Base-by-base conservation (phyloP, 2,888 invertebrate genomes). In the Drosophila borborema region DNA sequence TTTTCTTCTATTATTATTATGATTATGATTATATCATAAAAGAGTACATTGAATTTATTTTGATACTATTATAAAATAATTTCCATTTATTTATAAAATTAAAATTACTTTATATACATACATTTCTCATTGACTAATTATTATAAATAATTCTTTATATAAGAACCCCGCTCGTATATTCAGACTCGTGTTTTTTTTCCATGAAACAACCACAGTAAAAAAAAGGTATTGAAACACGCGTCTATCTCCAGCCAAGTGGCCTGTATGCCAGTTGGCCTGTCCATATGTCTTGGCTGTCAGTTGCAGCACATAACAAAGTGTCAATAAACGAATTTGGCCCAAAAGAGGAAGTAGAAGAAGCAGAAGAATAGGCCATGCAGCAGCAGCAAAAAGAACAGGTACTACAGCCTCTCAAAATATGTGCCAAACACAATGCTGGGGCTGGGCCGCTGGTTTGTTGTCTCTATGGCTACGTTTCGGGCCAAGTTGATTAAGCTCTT, bases 301-400 rank as follows among this genome's bases (percentile, higher is more conserved):
- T 67, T 82, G 69, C 86, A 82, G 82, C 80, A 78, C 86, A 81
- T 80, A 90, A 75, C 86, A 81, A 77, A 88, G 86, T 89, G 86
- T 81, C 86, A 88, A 86, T 88, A 86, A 82, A 83, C 90, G 76
- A 81, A 85, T 82, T 81, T 71, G 74, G 74, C 69, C 64, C 67
- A 66, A 70, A 62, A 64, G 38, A 43, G 46, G 51, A 31, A 43
- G 59, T 28, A 36, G 51, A 10, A n/a, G 49, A 46, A 14, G 23
- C 2, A 23, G 43, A 43, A 53, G 48, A 28, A 28, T 28, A 28
- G 46, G 62, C 12, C 9, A 20, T 23, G 55, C 53, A 72, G 61
- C 41, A 55, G 62, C 38, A 51, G 41, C n/a, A 45, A 43, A 40
- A 16, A 38, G 46, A 64, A 53, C 72, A 54, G 76, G 38, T 53